A percentile compares a stretch with the other conserved stretches of the same genome.
These are phyloP conservation scores for Paratilapia polleni DNA, from an alignment of 2,113 vertebrate species.

Conservation along the genomic window DNA sequence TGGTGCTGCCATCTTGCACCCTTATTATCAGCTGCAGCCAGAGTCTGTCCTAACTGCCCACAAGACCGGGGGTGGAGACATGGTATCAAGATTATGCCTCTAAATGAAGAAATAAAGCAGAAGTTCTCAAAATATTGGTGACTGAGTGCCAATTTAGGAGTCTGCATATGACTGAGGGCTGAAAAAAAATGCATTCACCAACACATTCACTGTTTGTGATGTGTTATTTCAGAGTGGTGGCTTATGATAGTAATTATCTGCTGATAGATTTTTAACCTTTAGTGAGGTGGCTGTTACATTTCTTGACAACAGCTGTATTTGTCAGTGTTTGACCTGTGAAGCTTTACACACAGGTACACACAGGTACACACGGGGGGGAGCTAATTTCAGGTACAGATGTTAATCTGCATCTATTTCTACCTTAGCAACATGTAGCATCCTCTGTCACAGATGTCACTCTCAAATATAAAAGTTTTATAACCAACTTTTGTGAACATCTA, in stretches of 20 bases:
- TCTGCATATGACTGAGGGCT: too few species aligned
- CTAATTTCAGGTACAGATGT: background rate
- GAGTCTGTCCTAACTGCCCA: too few species aligned
- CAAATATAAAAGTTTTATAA: rapidly evolving
- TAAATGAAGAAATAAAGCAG: too few species aligned
- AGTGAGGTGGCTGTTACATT: background rate
- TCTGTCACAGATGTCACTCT: background rate
- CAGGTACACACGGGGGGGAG: too few species aligned
- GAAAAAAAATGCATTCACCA: background rate
- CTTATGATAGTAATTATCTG: background rate
- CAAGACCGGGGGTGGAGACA: too few species aligned
- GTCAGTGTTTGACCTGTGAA: background rate
- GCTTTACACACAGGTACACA: too few species aligned
- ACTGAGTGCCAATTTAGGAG: too few species aligned
- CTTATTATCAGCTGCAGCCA: background rate
- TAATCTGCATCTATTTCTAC: background rate
- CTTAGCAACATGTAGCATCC: background rate
- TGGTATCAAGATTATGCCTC: too few species aligned
- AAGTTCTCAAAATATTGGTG: too few species aligned
- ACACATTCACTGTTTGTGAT: background rate
- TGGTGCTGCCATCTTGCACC: background rate
- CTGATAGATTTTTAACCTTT: background rate
- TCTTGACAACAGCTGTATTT: background rate
- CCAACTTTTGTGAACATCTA: background rate
- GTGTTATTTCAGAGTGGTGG: background rate